Conservation (phyloP, 2,797 vertebrate species). For the Percopsis omiscomaycus region DNA sequence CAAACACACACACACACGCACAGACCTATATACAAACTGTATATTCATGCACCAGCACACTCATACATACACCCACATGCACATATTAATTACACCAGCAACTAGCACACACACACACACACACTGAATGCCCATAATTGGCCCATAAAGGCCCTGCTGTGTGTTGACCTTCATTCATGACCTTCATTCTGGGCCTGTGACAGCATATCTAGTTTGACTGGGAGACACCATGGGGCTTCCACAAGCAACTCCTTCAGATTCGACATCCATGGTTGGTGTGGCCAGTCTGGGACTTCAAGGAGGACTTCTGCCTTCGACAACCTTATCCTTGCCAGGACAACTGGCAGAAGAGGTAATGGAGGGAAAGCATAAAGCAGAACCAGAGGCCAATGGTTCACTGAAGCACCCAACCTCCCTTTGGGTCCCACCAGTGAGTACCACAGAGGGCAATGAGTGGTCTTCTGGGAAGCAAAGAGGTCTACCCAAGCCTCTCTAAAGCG, state of each 20-base stretch:
- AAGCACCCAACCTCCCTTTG: not conserved
- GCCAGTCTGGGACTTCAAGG: not conserved
- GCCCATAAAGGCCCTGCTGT: no score
- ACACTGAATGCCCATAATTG: no score
- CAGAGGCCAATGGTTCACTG: not conserved
- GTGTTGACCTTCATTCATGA: no score
- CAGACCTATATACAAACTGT: not conserved
- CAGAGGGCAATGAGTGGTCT: not conserved
- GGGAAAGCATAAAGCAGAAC: not conserved
- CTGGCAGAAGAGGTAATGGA: not conserved
- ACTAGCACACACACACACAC: no score
- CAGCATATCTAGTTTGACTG: no score
- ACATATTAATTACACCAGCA: no score
- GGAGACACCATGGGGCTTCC: not conserved
- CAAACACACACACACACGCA: slow-evolving; percentile 7
- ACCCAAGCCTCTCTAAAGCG: not conserved
- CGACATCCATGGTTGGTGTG: not conserved
- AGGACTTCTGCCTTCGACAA: not conserved
- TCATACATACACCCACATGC: not conserved
- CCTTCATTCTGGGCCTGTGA: no score
- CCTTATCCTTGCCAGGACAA: not conserved
- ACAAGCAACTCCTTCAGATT: not conserved
- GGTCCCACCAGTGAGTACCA: not conserved
- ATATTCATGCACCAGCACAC: no score
- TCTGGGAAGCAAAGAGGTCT: not conserved